Conservation (phyloP, 1,140 invertebrate genomes). For the Euwallacea fornicatus region DNA sequence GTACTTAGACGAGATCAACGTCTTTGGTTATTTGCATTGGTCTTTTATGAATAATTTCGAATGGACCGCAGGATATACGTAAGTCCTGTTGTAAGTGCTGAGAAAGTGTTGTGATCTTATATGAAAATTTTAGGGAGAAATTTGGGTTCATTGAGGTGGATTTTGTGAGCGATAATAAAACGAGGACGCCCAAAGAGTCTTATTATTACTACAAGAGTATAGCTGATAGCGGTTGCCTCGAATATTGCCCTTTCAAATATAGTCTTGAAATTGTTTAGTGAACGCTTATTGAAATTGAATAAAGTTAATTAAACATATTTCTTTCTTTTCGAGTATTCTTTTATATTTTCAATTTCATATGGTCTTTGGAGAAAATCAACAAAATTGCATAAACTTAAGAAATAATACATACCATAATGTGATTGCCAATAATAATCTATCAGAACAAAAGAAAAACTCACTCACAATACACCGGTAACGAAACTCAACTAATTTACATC, state of each 20-base stretch:
- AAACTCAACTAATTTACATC: too few species aligned
- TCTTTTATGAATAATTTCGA: slow-evolving; percentile 39
- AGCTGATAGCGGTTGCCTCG: slow-evolving; percentile 7
- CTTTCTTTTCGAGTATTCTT: too few species aligned
- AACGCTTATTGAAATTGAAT: neutral
- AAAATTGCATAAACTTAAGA: too few species aligned
- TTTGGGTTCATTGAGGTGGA: slow-evolving; percentile 42
- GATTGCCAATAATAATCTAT: too few species aligned
- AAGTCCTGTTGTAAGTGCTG: neutral
- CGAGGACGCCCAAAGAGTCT: slow-evolving; percentile 39
- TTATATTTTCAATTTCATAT: too few species aligned
- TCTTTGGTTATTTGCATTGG: slow-evolving; percentile 37
- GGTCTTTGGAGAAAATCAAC: too few species aligned
- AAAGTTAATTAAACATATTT: too few species aligned
- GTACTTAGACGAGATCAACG: slow-evolving; percentile 42
- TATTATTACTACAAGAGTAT: slow-evolving; percentile 25
- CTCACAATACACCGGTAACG: too few species aligned
- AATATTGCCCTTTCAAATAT: slow-evolving; percentile 8
- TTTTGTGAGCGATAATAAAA: slow-evolving; percentile 28
- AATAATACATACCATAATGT: too few species aligned
- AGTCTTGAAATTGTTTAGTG: neutral
- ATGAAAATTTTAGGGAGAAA: slow-evolving; percentile 23
- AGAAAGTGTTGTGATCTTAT: neutral
- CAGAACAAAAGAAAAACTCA: too few species aligned
- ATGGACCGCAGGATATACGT: slow-evolving; percentile 40